phyloP scores from a whole-genome alignment of 2,113 vertebrate genomes.

The Corythornis cristatus region DNA sequence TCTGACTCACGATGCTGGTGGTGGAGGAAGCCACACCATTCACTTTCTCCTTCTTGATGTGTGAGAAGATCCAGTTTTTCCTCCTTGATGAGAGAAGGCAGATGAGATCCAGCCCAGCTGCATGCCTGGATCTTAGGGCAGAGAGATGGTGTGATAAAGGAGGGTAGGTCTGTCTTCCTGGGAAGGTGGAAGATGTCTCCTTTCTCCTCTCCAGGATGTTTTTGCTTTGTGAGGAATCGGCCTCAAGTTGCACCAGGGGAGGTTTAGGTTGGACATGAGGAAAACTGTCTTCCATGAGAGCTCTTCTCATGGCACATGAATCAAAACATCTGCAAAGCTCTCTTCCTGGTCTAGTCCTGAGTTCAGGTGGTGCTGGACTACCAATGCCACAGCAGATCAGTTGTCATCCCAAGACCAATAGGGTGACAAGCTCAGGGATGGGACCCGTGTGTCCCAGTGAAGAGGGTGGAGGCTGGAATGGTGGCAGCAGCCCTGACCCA shows the following conservation, averaged over 20 bases:
- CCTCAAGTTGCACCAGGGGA: neutral
- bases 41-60: neutral
- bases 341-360: neutral
- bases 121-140: accelerated
- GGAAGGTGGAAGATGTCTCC: neutral
- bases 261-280: neutral
- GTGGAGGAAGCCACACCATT: accelerated
- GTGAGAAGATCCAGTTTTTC: neutral
- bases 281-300: neutral
- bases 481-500: neutral
- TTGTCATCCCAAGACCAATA: neutral
- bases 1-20: neutral
- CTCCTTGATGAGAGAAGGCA: accelerated
- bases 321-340: neutral
- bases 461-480: neutral
- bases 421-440: neutral
- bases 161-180: neutral
- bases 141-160: neutral
- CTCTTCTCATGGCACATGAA: neutral
- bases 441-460: neutral
- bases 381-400: accelerated
- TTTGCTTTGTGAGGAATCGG: neutral
- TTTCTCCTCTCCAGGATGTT: neutral
- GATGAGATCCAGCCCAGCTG: neutral
- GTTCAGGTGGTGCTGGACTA: neutral